Evolutionary conservation across 2,113 vertebrate genomes (phyloP), one percentile per base, ranked within the genome.

Genomic region (Cynoglossus semilaevis): DNA sequence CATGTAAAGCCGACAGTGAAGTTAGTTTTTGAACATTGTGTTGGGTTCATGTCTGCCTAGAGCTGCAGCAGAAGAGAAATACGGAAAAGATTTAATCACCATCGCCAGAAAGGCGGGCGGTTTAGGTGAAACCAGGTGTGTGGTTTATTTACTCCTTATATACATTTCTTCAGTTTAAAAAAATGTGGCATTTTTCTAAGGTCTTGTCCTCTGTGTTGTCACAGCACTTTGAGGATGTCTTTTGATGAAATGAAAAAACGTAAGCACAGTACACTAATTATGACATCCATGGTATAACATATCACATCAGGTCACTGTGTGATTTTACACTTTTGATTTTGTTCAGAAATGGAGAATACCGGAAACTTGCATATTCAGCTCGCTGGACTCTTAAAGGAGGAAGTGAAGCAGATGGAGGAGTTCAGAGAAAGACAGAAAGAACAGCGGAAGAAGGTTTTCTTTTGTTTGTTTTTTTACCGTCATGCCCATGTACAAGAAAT

Each of bases 341-440:
- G 11, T 59, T 8, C 82, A 99, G 96, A 98, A 86, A 94, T 93
- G 0, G 95, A 98, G 86, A 94, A 83, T 0, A 86, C 95, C 34
- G 96, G 96, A 51, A 94, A 94, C 51, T 81, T 95, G 22, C 96
- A 99, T 58, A 88, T 98, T 72, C 93, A 97, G 62, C 87, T 98
- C 44, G 92, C 95, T 34, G 67, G 77, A 15, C 61, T 90, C 66
- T 82, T 99, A 52, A 93, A 90, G 7, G 95, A 96, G n/a, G 96
- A 99, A 69, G 72, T 91, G 46, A 95, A 90, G 72, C 91, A 90
- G 66, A 92, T 97, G 40, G 96, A 98, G 74, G 91, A 92, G 62
- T 98, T 98, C 84, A 88, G 95, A 60, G 96, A 98, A 70, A 84
- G 93, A 29, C 96, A 99, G 85, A 99, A 98, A 81, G 96, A 98